Base-by-base conservation (phyloP, 92 coral and sea anemone species). In the Heteractis magnifica region DNA sequence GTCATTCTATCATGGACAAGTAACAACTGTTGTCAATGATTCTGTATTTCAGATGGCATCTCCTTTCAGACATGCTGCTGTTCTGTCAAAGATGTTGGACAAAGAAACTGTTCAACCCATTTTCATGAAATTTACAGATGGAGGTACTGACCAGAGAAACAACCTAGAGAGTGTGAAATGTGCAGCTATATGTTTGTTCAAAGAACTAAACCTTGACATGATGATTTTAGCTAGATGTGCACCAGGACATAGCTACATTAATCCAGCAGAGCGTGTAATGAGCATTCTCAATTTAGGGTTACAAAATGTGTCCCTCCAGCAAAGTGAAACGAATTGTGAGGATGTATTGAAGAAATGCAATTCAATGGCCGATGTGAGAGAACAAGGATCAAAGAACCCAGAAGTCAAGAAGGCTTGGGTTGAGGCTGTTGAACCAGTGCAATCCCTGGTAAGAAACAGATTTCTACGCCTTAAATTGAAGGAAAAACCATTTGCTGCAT, bases 241-340 rank as follows among this genome's bases (percentile, higher is more conserved):
- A 26, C 85, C 88, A 56, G 84, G 79, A 65, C 91, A 84, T 53
- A 77, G 84, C 44, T 79, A 83, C 87, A 84, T 78, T 52, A 88
- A 84, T 79, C 88, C 88, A 48, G 91, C 91, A 34, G 91, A 88
- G 56, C 78, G 91, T 59, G 81, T 88, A 18, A 84, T 88, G 91
- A 77, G 87, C 51, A 88, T 77, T 56, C 83, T 88, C 73, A 88
- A 88, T 78, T 78, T 83, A 59, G 91, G 84, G 51, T 71, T 88
- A 80, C 91, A 74, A 79, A 82, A 82, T 34, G 80, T 74, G 78
- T 76, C 81, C 48, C 81, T 84, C 13, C 55, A 77, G 82, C 84
- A 88, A 75, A 52, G 18, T 71, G 72, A 78, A 76, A 81, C 87
- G 74, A 81, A 76, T 56, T 68, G 60, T 19, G 91, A 88, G 64